Evolutionary conservation across 2,888 invertebrate genomes (phyloP).

Genomic region (Bellardia bayeri): DNA sequence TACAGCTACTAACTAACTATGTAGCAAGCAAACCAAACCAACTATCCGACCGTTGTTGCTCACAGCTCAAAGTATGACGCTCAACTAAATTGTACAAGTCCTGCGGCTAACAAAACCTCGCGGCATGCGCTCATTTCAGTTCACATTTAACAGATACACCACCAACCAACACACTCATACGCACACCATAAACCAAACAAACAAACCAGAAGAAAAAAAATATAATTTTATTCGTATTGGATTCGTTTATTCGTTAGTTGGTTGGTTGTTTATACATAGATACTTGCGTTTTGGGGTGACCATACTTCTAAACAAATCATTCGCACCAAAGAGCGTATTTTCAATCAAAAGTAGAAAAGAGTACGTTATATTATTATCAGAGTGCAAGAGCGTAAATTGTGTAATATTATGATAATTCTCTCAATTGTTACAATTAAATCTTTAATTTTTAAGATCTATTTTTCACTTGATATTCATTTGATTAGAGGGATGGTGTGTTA

Average conservation of each 20-base stretch:
- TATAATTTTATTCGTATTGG: conserved; percentile 64
- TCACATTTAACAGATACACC: conserved; percentile 40
- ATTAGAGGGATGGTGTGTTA: conserved; percentile 5
- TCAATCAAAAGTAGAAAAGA: neutral
- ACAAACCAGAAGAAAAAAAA: neutral
- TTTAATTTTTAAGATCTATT: neutral
- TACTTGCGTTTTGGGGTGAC: conserved; percentile 54
- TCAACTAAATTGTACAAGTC: conserved; percentile 79
- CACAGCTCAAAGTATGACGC: conserved; percentile 79
- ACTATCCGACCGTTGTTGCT: conserved; percentile 73
- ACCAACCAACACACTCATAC: conserved; percentile 24
- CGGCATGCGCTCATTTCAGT: conserved; percentile 76
- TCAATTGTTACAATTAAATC: neutral
- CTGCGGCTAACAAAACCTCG: conserved; percentile 82
- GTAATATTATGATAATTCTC: conserved; percentile 1
- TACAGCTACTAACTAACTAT: neutral
- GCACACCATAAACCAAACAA: conserved; percentile 3
- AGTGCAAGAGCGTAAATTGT: neutral
- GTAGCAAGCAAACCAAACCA: conserved; percentile 15
- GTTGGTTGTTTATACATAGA: conserved; percentile 30
- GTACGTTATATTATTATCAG: neutral
- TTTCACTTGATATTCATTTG: neutral
- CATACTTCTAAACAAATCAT: conserved; percentile 2
- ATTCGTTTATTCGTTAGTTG: conserved; percentile 61
- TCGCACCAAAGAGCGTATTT: conserved; percentile 20